Percentiles rank a stretch among this genome's conserved stretches.
These are phyloP conservation scores for Hemicordylus capensis DNA, from an alignment of 2,113 vertebrate genomes.

Conservation along the genomic window DNA sequence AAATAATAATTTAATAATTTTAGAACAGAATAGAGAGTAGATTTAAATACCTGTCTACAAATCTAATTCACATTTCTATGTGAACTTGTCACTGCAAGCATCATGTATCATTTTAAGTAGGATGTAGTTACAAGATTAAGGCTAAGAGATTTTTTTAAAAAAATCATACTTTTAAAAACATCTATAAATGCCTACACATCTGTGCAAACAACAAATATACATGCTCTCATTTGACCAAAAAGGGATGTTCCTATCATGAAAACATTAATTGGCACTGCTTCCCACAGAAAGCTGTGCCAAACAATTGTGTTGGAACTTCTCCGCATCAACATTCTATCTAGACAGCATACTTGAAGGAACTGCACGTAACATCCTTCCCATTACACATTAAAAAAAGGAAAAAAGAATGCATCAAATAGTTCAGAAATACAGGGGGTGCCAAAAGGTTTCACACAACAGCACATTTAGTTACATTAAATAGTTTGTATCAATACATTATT, in stretches of 20 bases:
- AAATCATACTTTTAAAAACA: too few relatives aligned
- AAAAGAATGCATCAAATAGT: not conserved
- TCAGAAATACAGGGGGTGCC: not conserved
- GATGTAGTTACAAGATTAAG: not conserved
- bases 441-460: not conserved
- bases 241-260: not conserved
- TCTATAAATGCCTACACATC: too few relatives aligned
- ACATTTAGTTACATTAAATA: slow-evolving; percentile 1
- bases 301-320: not conserved
- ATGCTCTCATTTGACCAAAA: not conserved
- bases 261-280: not conserved
- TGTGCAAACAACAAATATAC: not conserved
- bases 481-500: not conserved
- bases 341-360: not conserved
- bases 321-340: not conserved
- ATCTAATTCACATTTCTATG: not conserved
- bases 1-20: too few relatives aligned
- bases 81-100: not conserved
- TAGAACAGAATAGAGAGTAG: not conserved
- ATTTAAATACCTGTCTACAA: not conserved
- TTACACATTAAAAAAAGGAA: not conserved
- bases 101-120: not conserved
- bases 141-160: not conserved
- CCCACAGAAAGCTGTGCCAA: not conserved
- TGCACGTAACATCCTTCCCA: not conserved